Evolutionary conservation across 1,140 invertebrate species (phyloP), one percentile per base, ranked within the genome.

Genomic region (Bombus polaris): DNA sequence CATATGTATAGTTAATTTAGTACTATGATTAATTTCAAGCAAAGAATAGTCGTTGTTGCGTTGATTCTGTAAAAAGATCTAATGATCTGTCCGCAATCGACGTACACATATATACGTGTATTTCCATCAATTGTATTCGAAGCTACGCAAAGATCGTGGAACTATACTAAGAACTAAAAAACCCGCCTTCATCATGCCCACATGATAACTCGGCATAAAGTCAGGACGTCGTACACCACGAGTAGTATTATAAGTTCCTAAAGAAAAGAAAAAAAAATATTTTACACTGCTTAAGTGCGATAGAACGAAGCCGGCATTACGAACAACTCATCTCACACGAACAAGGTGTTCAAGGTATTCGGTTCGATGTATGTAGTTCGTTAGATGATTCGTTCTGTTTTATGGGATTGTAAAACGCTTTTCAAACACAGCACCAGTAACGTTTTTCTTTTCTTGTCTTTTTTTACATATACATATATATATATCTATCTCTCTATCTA

Each of bases 201-300:
- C 85, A 77, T 74, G 88, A 83, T 62, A 3, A 39, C 39, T n/a
- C 59, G 18, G 78, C 66, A 72, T 62, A 76, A 78, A 39, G 82
- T 89, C 87, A 86, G 83, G 81, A 79, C 81, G 81, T 83, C 74
- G 89, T 90, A 88, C 85, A 89, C 81, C 88, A 92, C 88, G 85
- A 94, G 89, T 93, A 93, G 90, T 94, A 93, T 94, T 94, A 94
- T 90, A 92, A 93, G 93, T 94, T 94, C 93, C 92, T 93, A 94
- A 89, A 80, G 72, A 83, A 86, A 87, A 68, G 76, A 59, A 39
- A 22, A 53, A 47, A 28, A 79, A 68, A 89, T 83, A 90, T 76
- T 87, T 90, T 86, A 89, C 89, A 86, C 65, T 65, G 32, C 81
- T 70, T 78, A 87, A 81, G 74, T 59, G 25, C 73, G 84, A 87